Conservation (phyloP, 1,140 invertebrate genomes). For the Tachypleus tridentatus region DNA sequence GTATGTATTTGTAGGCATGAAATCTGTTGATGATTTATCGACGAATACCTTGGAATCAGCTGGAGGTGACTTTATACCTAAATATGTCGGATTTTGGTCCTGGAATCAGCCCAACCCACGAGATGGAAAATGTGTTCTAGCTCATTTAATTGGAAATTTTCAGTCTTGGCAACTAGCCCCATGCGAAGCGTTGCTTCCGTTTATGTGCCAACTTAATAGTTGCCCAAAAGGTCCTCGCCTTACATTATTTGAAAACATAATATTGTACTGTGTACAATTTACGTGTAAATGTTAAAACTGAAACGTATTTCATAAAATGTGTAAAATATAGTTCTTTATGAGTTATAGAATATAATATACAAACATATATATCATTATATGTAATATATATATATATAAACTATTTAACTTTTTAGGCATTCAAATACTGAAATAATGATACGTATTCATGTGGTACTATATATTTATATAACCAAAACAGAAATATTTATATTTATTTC, state of each 20-base stretch:
- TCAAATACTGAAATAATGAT: too few species aligned
- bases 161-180: conserved; percentile 88
- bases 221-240: conserved; percentile 61
- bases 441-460: too few species aligned
- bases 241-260: conserved; percentile 9
- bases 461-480: too few species aligned
- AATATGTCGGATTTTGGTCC: conserved; percentile 59
- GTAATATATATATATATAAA: too few species aligned
- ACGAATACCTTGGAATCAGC: conserved; percentile 89
- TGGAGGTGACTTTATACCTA: conserved; percentile 75
- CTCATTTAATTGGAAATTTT: conserved; percentile 42
- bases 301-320: too few species aligned
- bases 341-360: too few species aligned
- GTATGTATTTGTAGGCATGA: conserved; percentile 54
- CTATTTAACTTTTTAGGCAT: too few species aligned
- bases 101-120: conserved; percentile 63
- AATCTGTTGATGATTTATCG: conserved; percentile 75
- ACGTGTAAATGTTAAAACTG: too few species aligned
- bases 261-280: not conserved
- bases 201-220: conserved; percentile 82
- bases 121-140: conserved; percentile 73
- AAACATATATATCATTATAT: too few species aligned
- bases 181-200: conserved; percentile 84
- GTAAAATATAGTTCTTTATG: too few species aligned
- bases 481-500: too few species aligned